Evolutionary conservation across 2,888 invertebrate species (phyloP).

Genomic region (Xestia rhomboidea): DNA sequence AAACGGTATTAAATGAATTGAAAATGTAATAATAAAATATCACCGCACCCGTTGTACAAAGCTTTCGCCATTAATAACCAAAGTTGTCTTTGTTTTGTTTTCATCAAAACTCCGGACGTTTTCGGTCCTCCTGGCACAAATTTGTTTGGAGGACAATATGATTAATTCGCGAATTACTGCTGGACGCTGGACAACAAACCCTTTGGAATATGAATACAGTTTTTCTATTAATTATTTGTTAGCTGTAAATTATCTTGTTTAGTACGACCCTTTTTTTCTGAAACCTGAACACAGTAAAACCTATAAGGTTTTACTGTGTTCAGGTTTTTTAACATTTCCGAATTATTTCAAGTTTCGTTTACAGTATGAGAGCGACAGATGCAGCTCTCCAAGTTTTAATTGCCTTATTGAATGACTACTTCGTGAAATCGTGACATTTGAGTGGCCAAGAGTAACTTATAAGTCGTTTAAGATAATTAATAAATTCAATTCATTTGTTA

Average conservation of each 20-base stretch:
- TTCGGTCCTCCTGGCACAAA: slow-evolving; percentile 32
- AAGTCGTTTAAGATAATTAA: neutral
- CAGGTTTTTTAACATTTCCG: neutral
- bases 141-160: slow-evolving; percentile 55
- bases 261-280: neutral
- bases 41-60: slow-evolving; percentile 30
- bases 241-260: slow-evolving; percentile 40
- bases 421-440: neutral
- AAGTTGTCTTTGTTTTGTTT: slow-evolving; percentile 47
- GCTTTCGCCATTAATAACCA: slow-evolving; percentile 42
- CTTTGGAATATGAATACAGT: slow-evolving; percentile 33
- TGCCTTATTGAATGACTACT: neutral
- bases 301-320: too few relatives aligned
- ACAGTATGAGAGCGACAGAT: neutral
- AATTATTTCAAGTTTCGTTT: neutral
- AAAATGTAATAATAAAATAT: slow-evolving; percentile 46
- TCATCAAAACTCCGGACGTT: slow-evolving; percentile 38
- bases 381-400: neutral
- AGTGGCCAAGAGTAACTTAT: neutral
- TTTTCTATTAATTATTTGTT: slow-evolving; percentile 49
- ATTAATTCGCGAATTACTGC: slow-evolving; percentile 50
- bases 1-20: slow-evolving; percentile 13
- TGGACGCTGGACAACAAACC: slow-evolving; percentile 35
- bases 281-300: neutral
- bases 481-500: neutral